A percentile compares a stretch with the other conserved stretches of the same genome.
Evolutionary conservation across 2,888 invertebrate genomes (phyloP).

Genomic region (Pasiphila rectangulata): DNA sequence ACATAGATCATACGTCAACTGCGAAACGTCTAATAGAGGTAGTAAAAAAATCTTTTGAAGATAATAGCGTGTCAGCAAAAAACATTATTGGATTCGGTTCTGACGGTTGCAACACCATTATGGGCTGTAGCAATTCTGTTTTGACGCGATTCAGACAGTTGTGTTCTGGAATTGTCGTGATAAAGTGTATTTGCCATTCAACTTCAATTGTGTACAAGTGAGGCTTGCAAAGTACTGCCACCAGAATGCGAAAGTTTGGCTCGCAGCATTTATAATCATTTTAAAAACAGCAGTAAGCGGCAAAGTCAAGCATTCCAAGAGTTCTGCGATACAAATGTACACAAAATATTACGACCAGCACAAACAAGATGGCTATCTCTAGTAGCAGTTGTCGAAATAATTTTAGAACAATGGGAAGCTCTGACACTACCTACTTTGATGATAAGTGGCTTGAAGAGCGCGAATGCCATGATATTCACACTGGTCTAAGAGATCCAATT

Average conservation of each 20-base stretch:
- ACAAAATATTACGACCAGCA: conserved; percentile 17
- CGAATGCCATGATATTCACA: conserved; percentile 13
- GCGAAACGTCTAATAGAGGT: not conserved
- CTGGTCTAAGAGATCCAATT: conserved; percentile 10
- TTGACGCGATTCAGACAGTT: conserved; percentile 17
- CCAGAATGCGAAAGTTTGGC: conserved; percentile 23
- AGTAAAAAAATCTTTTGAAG: conserved; percentile 5
- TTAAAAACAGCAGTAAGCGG: conserved; percentile 13
- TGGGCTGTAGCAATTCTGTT: conserved; percentile 11
- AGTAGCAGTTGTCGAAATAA: conserved; percentile 1
- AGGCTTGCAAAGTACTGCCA: conserved; percentile 26
- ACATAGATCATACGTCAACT: not conserved
- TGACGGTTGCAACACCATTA: conserved; percentile 29
- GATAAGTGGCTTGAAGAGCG: conserved; percentile 15
- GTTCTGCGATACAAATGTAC: conserved; percentile 8
- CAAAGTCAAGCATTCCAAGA: conserved; percentile 16
- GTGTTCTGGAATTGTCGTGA: conserved; percentile 22
- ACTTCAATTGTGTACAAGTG: conserved; percentile 26
- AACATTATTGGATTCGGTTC: conserved; percentile 28
- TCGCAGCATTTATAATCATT: conserved; percentile 17
- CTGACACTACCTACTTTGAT: conserved; percentile 16
- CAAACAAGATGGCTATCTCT: conserved; percentile 24
- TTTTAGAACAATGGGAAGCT: conserved; percentile 20
- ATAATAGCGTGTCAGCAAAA: not conserved
- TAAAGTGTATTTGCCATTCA: conserved; percentile 31